phyloP scores from a whole-genome alignment of 2,113 vertebrate species.

The Stictonetta naevosa region DNA sequence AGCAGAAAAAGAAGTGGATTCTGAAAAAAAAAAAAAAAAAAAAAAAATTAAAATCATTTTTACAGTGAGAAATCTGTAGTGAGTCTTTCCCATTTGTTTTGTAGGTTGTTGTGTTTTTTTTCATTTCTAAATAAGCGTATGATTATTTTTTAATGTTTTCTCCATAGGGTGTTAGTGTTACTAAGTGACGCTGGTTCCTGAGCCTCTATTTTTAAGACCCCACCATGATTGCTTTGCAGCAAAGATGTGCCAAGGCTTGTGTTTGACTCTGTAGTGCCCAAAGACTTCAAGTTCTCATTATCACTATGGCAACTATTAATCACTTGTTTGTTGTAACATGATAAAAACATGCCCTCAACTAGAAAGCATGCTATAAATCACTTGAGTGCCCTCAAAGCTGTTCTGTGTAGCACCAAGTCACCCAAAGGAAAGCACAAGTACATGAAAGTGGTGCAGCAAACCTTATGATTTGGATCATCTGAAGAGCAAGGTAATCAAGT shows the following conservation, averaged over 20 bases:
- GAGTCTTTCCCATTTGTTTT: neutral
- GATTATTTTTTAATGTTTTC: constrained; percentile 9
- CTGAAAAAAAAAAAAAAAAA: neutral
- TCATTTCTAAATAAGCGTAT: neutral
- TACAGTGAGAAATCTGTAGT: neutral
- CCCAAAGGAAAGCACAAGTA: neutral
- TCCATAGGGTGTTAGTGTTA: neutral
- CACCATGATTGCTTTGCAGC: neutral
- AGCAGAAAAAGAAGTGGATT: neutral
- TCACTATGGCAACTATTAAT: constrained; percentile 69
- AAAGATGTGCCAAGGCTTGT: constrained; percentile 35
- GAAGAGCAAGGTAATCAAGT: neutral
- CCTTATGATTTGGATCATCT: neutral
- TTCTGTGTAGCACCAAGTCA: neutral
- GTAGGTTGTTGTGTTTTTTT: neutral
- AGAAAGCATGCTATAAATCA: constrained; percentile 53
- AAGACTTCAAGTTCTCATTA: constrained; percentile 47
- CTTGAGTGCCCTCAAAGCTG: constrained; percentile 26
- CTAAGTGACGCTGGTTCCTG: neutral
- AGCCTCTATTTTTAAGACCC: constrained; percentile 10
- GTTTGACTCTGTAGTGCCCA: constrained; percentile 14
- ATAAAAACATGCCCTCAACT: constrained; percentile 57
- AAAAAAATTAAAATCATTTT: neutral
- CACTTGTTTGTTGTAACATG: constrained; percentile 46
- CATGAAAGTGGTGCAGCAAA: neutral